Percentiles rank a stretch among this genome's conserved stretches.
Conservation (phyloP, 1,140 invertebrate species). For the Radopholus similis region DNA sequence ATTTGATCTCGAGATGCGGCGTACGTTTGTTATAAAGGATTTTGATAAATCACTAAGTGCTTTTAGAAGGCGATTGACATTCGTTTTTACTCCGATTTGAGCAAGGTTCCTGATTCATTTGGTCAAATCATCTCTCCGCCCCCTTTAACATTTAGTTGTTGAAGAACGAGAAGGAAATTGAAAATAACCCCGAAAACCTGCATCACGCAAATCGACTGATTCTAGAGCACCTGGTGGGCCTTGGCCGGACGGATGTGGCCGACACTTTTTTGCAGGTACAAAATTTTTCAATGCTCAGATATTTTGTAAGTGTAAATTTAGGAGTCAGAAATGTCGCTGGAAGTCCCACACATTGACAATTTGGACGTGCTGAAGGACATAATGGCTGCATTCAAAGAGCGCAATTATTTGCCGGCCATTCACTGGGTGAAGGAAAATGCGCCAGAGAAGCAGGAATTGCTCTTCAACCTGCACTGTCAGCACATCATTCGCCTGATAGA, state of each 20-base stretch:
- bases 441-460: slow-evolving; percentile 29
- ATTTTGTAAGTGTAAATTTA: slow-evolving; percentile 21
- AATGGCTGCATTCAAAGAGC: slow-evolving; percentile 34
- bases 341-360: slow-evolving; percentile 20
- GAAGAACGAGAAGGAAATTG: slow-evolving; percentile 49
- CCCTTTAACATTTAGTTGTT: too few species aligned
- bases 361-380: slow-evolving; percentile 28
- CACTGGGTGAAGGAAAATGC: slow-evolving; percentile 39
- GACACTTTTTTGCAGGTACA: slow-evolving; percentile 51
- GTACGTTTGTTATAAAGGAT: background rate
- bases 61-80: slow-evolving; percentile 19
- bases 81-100: slow-evolving; percentile 40
- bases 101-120: too few species aligned
- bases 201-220: slow-evolving; percentile 43
- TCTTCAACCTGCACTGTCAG: slow-evolving; percentile 43
- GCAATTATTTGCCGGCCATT: slow-evolving; percentile 42
- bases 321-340: slow-evolving; percentile 37
- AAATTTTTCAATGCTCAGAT: background rate
- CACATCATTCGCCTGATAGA: slow-evolving; percentile 40
- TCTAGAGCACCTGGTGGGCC: slow-evolving; percentile 46
- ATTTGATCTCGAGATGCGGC: slow-evolving; percentile 14
- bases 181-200: slow-evolving; percentile 31
- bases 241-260: slow-evolving; percentile 45
- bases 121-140: too few species aligned
- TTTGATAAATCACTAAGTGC: background rate